Percentiles rank a stretch among this genome's conserved stretches.
Conservation (phyloP, 1,140 invertebrate genomes). For the Ceratina japonica region DNA sequence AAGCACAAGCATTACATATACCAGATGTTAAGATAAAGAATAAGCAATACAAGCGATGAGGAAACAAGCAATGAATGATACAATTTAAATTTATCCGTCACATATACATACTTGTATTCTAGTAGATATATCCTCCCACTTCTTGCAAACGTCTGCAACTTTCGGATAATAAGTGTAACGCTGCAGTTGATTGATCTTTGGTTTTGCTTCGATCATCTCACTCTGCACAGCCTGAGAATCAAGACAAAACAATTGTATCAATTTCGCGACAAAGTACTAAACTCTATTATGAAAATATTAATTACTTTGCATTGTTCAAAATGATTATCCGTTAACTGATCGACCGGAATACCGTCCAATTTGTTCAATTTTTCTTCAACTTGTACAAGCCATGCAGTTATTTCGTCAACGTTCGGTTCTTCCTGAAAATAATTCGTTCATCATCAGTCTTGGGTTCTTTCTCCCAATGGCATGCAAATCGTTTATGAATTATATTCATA, state of each 20-base stretch:
- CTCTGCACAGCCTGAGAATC: slow-evolving; percentile 71
- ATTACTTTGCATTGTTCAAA: slow-evolving; percentile 79
- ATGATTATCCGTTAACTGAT: slow-evolving; percentile 75
- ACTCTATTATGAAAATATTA: not conserved
- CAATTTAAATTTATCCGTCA: slow-evolving; percentile 43
- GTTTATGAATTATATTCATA: slow-evolving; percentile 13
- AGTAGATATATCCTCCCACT: slow-evolving; percentile 74
- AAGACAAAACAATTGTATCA: slow-evolving; percentile 28
- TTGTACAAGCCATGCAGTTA: slow-evolving; percentile 78
- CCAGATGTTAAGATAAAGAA: slow-evolving; percentile 67
- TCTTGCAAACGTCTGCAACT: slow-evolving; percentile 74
- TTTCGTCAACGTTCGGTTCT: slow-evolving; percentile 78
- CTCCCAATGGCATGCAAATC: not conserved
- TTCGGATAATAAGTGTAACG: slow-evolving; percentile 74
- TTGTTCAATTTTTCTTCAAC: slow-evolving; percentile 76
- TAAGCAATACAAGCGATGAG: slow-evolving; percentile 66
- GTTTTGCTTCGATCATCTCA: slow-evolving; percentile 76
- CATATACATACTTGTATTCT: slow-evolving; percentile 73
- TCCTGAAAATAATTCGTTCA: slow-evolving; percentile 58
- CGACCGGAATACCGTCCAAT: slow-evolving; percentile 69
- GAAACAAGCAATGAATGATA: slow-evolving; percentile 68
- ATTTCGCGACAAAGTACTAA: slow-evolving; percentile 12
- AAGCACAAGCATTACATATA: slow-evolving; percentile 69
- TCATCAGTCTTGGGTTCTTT: not conserved
- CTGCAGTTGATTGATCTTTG: slow-evolving; percentile 74